phyloP scores from a whole-genome alignment of 1,140 invertebrate species.

The Drosophila ananassae region DNA sequence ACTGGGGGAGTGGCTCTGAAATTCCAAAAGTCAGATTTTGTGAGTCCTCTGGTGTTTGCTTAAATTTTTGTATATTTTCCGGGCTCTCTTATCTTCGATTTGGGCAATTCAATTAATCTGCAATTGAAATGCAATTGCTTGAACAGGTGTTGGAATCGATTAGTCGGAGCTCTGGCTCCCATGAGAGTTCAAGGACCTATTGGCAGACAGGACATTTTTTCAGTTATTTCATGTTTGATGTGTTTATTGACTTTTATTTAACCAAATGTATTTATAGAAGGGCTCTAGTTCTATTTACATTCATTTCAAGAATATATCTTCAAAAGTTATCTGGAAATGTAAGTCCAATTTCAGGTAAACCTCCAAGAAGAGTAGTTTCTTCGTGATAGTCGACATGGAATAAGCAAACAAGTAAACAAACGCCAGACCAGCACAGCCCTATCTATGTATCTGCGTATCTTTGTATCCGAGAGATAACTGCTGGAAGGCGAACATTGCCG shows the following conservation, averaged over 20 bases:
- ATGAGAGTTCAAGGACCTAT: neutral
- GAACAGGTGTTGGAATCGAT: constrained; percentile 53
- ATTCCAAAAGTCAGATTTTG: constrained; percentile 40
- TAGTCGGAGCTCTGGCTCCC: constrained; percentile 12
- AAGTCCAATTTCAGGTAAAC: constrained; percentile 30
- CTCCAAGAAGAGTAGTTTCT: constrained; percentile 12
- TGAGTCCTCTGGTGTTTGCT: constrained; percentile 45
- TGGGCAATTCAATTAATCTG: constrained; percentile 55
- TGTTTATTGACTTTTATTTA: neutral
- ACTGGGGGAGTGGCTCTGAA: neutral
- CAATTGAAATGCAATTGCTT: constrained; percentile 55
- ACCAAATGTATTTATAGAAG: neutral
- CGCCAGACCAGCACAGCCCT: constrained; percentile 20
- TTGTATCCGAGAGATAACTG: constrained; percentile 11
- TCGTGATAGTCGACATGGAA: constrained; percentile 20
- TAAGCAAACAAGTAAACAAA: constrained; percentile 40
- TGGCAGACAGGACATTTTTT: neutral
- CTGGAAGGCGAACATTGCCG: constrained; percentile 7
- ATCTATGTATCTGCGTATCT: constrained; percentile 17
- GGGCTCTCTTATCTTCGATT: constrained; percentile 10
- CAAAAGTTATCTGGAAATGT: neutral
- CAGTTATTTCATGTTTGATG: neutral
- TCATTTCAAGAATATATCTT: neutral
- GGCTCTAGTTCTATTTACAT: neutral
- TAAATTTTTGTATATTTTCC: constrained; percentile 52